These are phyloP conservation scores for Periphyllus acericola DNA, from an alignment of 2,888 invertebrate genomes.

Conservation along the genomic window DNA sequence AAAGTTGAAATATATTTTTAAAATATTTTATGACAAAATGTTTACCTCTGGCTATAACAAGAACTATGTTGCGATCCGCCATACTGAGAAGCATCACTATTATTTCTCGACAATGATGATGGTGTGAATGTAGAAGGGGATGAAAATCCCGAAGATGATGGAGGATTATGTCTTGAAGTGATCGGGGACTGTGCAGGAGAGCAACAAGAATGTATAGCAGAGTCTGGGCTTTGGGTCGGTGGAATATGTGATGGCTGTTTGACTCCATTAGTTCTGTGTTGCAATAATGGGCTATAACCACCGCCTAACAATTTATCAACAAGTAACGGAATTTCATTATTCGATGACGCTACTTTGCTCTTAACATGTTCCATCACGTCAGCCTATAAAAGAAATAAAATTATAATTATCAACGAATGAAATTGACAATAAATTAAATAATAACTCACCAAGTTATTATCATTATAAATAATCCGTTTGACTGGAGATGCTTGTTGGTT, in stretches of 20 bases:
- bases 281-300: slow-evolving; percentile 55
- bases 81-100: slow-evolving; percentile 90
- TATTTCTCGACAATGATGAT: slow-evolving; percentile 82
- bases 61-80: slow-evolving; percentile 75
- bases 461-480: slow-evolving; percentile 41
- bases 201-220: slow-evolving; percentile 89
- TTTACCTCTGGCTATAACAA: slow-evolving; percentile 66
- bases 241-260: slow-evolving; percentile 69
- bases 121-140: slow-evolving; percentile 81
- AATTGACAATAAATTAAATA: neutral
- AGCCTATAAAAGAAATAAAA: slow-evolving; percentile 62
- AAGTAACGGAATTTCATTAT: slow-evolving; percentile 70
- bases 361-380: slow-evolving; percentile 65
- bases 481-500: slow-evolving; percentile 26
- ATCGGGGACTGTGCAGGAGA: slow-evolving; percentile 87
- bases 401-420: neutral
- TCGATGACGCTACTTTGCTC: slow-evolving; percentile 64
- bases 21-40: too few relatives aligned
- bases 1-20: too few relatives aligned
- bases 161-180: slow-evolving; percentile 80
- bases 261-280: slow-evolving; percentile 43
- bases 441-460: slow-evolving; percentile 56
- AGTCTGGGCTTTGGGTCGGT: slow-evolving; percentile 87
- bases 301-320: slow-evolving; percentile 74
- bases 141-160: slow-evolving; percentile 69